A percentile compares a stretch with the other conserved stretches of the same genome.
phyloP scores from a whole-genome alignment of 2,113 vertebrate genomes.

The Toxostoma redivivum region DNA sequence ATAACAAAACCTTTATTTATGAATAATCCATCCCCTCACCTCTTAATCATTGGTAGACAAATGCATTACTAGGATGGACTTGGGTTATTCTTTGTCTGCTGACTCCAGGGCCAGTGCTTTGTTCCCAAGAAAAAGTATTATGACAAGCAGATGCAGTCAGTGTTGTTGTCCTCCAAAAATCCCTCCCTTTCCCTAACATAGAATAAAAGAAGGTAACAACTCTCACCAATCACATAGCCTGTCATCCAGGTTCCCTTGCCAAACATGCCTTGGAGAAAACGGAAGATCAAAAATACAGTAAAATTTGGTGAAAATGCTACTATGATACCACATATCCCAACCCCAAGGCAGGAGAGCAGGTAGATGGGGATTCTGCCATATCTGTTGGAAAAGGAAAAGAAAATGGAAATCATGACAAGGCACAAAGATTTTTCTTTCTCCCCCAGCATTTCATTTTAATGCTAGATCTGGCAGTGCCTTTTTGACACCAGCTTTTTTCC shows the following conservation, averaged over 20 bases:
- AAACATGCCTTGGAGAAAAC: conserved; percentile 88
- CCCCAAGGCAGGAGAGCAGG: conserved; percentile 84
- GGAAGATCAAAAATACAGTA: conserved; percentile 82
- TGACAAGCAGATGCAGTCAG: background rate
- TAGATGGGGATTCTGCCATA: conserved; percentile 88
- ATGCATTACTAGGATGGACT: background rate
- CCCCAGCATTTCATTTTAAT: background rate
- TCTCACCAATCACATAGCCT: conserved; percentile 90
- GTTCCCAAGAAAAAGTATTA: background rate
- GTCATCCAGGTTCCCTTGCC: conserved; percentile 94
- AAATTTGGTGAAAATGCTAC: conserved; percentile 88
- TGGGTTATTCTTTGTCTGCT: background rate
- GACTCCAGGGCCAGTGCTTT: background rate
- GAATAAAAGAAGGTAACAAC: background rate
- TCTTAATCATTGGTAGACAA: background rate
- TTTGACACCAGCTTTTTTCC: background rate
- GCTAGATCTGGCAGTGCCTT: background rate
- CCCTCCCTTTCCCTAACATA: background rate
- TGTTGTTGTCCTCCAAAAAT: background rate
- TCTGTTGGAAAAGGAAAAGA: conserved; percentile 66
- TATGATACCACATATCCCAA: conserved; percentile 82
- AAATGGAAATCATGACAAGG: background rate
- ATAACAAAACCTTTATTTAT: background rate
- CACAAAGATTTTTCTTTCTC: background rate
- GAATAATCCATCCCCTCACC: background rate